Base-by-base conservation (phyloP, 2,888 invertebrate genomes). In the Colostygia pectinataria region DNA sequence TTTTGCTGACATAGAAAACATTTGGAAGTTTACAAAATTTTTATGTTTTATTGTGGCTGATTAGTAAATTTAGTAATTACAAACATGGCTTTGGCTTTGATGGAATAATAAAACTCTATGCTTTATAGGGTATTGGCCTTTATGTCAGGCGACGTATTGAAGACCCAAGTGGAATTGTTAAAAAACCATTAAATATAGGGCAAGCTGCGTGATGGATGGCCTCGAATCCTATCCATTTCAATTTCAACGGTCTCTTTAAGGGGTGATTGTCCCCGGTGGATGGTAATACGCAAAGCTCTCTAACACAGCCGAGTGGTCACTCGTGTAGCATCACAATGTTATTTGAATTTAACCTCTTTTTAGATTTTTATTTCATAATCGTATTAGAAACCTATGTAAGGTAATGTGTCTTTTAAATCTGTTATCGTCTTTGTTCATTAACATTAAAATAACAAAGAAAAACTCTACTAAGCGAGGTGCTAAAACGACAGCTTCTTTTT, bases 171-270 rank as follows among this genome's bases (percentile, higher is more conserved):
- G 75, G 82, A 83, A 84, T 85, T 88, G 88, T 90, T 88, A 89
- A 89, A 89, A 90, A 89, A 88, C 77, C 87, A 88, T 89, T 87
- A 87, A 80, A 87, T 76, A 66, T 77, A 73, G 80, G 77, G 71
- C 82, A 84, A 80, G 70, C 61, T 68, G 61, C 69, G 74, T 89
- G 89, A 90, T 89, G 77, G 89, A 90, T 89, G 86, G 83, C 75
- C 86, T 82, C 82, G 72, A 77, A 82, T 82, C 72, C 87, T 79
- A 90, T 90, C 89, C 89, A 89, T 90, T 87, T 89, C 89, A 89
- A 89, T 89, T 87, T 74, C 72, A 73, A 70, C 67, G 61, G 68
- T 78, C 76, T 79, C 72, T 71, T 70, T 68, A 10, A 85, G 80
- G 86, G 87, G 86, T 83, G 84, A 77, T 66, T 67, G 68, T 83